Evolutionary conservation across 2,888 invertebrate species (phyloP).

Genomic region (Mamestra brassicae): DNA sequence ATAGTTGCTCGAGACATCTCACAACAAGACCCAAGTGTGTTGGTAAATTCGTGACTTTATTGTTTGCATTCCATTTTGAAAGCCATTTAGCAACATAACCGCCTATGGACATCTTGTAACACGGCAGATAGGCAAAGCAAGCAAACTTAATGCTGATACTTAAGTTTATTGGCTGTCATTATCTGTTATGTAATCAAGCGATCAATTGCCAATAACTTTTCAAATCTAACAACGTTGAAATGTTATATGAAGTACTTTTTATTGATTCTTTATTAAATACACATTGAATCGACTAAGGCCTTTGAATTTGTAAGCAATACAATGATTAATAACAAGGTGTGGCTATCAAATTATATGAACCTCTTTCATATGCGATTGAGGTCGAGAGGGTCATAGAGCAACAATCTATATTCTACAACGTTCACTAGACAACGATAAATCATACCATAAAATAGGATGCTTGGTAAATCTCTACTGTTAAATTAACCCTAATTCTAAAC

Average conservation of each 20-base stretch:
- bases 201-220: constrained; percentile 27
- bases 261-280: constrained; percentile 16
- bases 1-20: constrained; percentile 7
- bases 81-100: constrained; percentile 56
- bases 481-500: background rate
- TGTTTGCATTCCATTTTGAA: constrained; percentile 64
- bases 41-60: constrained; percentile 45
- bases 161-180: constrained; percentile 44
- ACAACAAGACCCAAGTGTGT: constrained; percentile 28
- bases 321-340: constrained; percentile 17
- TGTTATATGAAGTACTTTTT: constrained; percentile 2
- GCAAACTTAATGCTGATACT: constrained; percentile 49
- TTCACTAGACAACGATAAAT: constrained; percentile 18
- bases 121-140: constrained; percentile 44
- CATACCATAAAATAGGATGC: background rate
- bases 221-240: constrained; percentile 12
- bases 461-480: background rate
- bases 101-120: constrained; percentile 36
- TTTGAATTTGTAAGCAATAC: constrained; percentile 22
- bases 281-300: constrained; percentile 3
- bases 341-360: constrained; percentile 16
- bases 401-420: constrained; percentile 15
- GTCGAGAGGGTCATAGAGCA: constrained; percentile 20
- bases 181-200: constrained; percentile 40
- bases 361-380: constrained; percentile 19